Conservation (phyloP, 1,140 invertebrate genomes). For the Vanessa tameamea region DNA sequence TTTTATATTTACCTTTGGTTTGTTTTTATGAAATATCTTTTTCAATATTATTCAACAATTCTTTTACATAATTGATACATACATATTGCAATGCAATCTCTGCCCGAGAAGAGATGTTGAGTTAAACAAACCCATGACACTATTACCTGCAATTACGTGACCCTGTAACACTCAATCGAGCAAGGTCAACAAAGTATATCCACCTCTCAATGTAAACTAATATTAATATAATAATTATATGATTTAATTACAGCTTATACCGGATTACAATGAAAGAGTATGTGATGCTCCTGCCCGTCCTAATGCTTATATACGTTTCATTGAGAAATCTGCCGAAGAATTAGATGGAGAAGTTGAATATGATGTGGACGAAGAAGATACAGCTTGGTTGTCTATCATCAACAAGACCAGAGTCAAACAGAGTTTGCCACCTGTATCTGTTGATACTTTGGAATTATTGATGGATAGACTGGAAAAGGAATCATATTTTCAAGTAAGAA, state of each 20-base stretch:
- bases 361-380: constrained; percentile 98
- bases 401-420: constrained; percentile 89
- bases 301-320: constrained; percentile 84
- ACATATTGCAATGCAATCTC: no score
- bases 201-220: no score
- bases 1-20: no score
- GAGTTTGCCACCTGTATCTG: constrained; percentile 86
- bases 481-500: constrained; percentile 92
- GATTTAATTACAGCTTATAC: constrained; percentile 55
- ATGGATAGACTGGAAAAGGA: constrained; percentile 99
- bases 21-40: no score
- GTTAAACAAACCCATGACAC: no score
- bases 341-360: constrained; percentile 97
- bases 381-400: constrained; percentile 93
- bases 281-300: constrained; percentile 87
- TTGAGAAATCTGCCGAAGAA: constrained; percentile 97
- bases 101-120: no score
- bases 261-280: constrained; percentile 73
- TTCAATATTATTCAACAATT: no score
- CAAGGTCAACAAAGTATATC: no score
- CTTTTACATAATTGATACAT: no score
- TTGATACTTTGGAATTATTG: constrained; percentile 94
- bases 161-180: no score
- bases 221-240: not conserved
- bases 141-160: no score